These are phyloP conservation scores for Acromyrmex echinatior DNA, from an alignment of 1,140 invertebrate species.

Conservation along the genomic window DNA sequence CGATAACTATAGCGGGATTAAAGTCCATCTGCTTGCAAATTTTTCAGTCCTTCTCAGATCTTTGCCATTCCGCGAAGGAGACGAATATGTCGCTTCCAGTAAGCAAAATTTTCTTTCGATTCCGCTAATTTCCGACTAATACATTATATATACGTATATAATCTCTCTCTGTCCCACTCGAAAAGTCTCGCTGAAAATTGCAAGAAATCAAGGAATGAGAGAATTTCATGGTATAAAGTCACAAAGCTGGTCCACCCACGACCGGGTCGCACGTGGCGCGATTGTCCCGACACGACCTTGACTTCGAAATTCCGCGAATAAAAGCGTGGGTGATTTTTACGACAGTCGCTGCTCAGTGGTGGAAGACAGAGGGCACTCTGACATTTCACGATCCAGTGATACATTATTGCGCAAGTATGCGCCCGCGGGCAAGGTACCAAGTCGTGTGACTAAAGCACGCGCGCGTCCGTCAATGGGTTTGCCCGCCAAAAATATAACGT, in stretches of 20 bases:
- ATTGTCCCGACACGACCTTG: slow-evolving; percentile 21
- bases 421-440: slow-evolving; percentile 34
- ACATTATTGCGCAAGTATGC: slow-evolving; percentile 64
- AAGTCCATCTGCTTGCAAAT: neutral
- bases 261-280: neutral
- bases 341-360: neutral
- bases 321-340: slow-evolving; percentile 30
- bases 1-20: neutral
- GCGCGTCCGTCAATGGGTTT: slow-evolving; percentile 46
- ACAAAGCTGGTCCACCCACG: neutral
- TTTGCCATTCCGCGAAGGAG: neutral
- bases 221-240: neutral
- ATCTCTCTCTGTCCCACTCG: neutral
- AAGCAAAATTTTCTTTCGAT: neutral
- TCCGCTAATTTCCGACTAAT: neutral
- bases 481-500: slow-evolving; percentile 48
- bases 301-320: slow-evolving; percentile 34
- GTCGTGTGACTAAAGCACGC: slow-evolving; percentile 38
- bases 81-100: neutral
- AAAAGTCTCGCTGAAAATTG: slow-evolving; percentile 20
- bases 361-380: slow-evolving; percentile 41
- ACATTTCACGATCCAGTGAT: slow-evolving; percentile 66
- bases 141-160: too few relatives aligned
- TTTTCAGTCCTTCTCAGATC: neutral
- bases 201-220: neutral